These are phyloP conservation scores for Nudaria mundana DNA, from an alignment of 2,888 invertebrate species.

Conservation along the genomic window DNA sequence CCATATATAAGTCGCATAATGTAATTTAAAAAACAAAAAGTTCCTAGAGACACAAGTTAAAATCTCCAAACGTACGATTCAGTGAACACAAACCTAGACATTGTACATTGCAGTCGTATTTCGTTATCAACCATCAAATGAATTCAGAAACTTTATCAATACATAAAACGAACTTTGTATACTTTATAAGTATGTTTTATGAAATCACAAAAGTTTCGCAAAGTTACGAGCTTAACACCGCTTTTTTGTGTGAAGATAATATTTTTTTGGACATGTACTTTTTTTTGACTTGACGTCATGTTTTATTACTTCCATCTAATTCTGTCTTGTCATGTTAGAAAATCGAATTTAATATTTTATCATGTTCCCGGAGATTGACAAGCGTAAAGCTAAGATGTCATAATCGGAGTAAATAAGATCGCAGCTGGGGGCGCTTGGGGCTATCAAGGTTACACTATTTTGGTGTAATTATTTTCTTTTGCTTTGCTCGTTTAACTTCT, in stretches of 20 bases:
- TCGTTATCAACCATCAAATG: constrained; percentile 28
- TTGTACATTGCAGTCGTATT: constrained; percentile 21
- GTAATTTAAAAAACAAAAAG: constrained; percentile 8
- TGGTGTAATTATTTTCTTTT: no score
- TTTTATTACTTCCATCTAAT: constrained; percentile 1
- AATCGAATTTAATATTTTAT: constrained; percentile 4
- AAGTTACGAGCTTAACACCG: constrained; percentile 7
- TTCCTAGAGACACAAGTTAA: constrained; percentile 1
- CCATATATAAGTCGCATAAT: constrained; percentile 1
- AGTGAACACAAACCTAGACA: constrained; percentile 15
- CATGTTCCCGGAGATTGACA: background rate
- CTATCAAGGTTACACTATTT: no score
- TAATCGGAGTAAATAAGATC: background rate
- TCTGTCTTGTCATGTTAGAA: background rate
- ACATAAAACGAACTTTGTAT: constrained; percentile 17
- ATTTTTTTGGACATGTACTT: constrained; percentile 4
- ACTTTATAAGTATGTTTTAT: constrained; percentile 22
- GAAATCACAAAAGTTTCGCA: constrained; percentile 22
- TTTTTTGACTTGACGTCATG: background rate
- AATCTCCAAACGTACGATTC: constrained; percentile 10
- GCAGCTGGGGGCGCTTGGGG: no score
- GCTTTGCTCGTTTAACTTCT: no score
- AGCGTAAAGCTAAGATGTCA: background rate
- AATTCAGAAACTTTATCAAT: constrained; percentile 31
- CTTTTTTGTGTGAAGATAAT: constrained; percentile 3